These are phyloP conservation scores for Eurois occulta DNA, from an alignment of 2,888 invertebrate genomes.

Conservation along the genomic window DNA sequence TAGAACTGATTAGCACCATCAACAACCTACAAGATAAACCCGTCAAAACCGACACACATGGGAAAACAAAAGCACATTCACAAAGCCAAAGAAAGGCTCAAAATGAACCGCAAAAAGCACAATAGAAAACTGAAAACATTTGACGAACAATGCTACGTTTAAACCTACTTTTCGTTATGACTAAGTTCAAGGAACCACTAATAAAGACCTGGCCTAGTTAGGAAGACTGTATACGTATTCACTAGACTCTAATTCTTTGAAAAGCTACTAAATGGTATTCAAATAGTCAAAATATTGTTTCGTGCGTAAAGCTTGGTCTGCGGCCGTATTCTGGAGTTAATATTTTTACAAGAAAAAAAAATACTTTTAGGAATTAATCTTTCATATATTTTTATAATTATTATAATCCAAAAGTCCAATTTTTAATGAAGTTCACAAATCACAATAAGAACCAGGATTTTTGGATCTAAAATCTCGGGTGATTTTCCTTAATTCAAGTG, in stretches of 20 bases:
- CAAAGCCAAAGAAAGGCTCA: neutral
- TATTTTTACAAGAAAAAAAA: neutral
- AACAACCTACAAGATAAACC: constrained; percentile 1
- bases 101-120: constrained; percentile 24
- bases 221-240: constrained; percentile 22
- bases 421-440: neutral
- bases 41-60: constrained; percentile 7
- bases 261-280: constrained; percentile 74
- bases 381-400: too few species aligned
- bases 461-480: neutral
- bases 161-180: constrained; percentile 43
- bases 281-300: constrained; percentile 72
- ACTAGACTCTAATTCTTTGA: constrained; percentile 64
- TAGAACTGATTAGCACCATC: constrained; percentile 9
- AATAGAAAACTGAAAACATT: constrained; percentile 41
- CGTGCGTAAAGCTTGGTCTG: constrained; percentile 65
- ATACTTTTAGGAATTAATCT: neutral
- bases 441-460: neutral
- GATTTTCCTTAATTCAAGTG: neutral
- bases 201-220: constrained; percentile 66
- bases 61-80: constrained; percentile 26
- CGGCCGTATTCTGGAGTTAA: constrained; percentile 68
- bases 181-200: constrained; percentile 71
- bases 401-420: neutral
- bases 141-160: constrained; percentile 31